Evolutionary conservation across 2,888 invertebrate species (phyloP), one percentile per base, ranked within the genome.

Genomic region (Watsonalla binaria): DNA sequence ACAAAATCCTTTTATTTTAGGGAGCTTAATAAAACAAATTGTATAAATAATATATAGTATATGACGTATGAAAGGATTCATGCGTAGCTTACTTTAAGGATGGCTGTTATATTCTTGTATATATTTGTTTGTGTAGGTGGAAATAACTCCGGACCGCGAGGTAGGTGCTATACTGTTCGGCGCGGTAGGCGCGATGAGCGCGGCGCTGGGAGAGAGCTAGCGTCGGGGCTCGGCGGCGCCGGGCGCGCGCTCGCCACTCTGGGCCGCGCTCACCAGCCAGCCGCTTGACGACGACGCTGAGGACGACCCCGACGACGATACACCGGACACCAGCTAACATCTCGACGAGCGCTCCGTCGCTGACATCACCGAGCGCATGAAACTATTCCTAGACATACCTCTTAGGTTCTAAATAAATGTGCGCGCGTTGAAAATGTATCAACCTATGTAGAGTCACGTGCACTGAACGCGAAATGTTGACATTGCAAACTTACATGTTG

Each of bases 261-360:
- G 96, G 96, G 95, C 95, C 52, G 94, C 96, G 52, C 92, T 96
- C 68, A 96, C 96, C 54, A 95, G 94, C 72, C 94, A 95, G 73
- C 89, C 86, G 6, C 80, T 90, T 8, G 89, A 88, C 68, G 86
- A 86, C 54, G 87, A 86, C 58, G 80, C 77, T 11, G 80, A 76
- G 33, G 84, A 83, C 46, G 80, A 80, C 37, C 79, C 77, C 53
- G 71, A 61, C 54, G 80, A 77, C 53, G 71, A 61, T 54, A 56
- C 65, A 6, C 70, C 63, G 50, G 82, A 80, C 46, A 86, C 86
- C 76, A 93, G 92, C 92, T 92, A 93, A 87, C 93, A 92, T 77
- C 73, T 86, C 46, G 92, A 92, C 80, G 91, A 90, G 77, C 88
- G 84, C 77, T 81, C 90, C 62, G 91, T 92, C 61, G 86, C 88